These are phyloP conservation scores for Synanthedon formicaeformis DNA, from an alignment of 2,888 invertebrate genomes.

Conservation along the genomic window DNA sequence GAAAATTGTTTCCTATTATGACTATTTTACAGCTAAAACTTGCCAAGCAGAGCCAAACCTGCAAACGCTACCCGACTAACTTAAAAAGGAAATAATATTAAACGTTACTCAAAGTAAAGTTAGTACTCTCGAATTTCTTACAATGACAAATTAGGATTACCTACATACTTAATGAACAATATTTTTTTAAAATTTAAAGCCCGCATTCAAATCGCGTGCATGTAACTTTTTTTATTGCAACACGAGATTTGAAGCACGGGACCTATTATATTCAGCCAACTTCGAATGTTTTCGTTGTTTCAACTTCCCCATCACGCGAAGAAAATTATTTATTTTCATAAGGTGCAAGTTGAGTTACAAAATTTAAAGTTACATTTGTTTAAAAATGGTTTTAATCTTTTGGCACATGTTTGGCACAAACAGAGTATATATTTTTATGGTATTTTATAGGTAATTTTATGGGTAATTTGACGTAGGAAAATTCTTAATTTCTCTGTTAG, in stretches of 20 bases:
- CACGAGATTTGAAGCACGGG: constrained; percentile 26
- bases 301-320: constrained; percentile 37
- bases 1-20: constrained; percentile 14
- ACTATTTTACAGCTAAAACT: constrained; percentile 11
- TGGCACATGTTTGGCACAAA: too few species aligned
- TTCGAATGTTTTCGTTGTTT: constrained; percentile 28
- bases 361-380: too few species aligned
- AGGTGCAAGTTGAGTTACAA: too few species aligned
- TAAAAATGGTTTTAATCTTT: too few species aligned
- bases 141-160: constrained; percentile 3
- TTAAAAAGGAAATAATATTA: constrained; percentile 15
- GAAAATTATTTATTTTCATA: constrained; percentile 1
- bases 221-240: constrained; percentile 19
- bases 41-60: constrained; percentile 5
- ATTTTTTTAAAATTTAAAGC: constrained; percentile 20
- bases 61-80: constrained; percentile 9
- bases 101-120: constrained; percentile 7
- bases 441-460: too few species aligned
- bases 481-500: too few species aligned
- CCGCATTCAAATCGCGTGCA: constrained; percentile 32
- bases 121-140: constrained; percentile 3
- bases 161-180: constrained; percentile 1
- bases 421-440: too few species aligned
- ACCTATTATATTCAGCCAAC: constrained; percentile 25
- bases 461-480: too few species aligned